Base-by-base conservation (phyloP, 2,888 invertebrate species). In the Acanthosepion pharaonis region DNA sequence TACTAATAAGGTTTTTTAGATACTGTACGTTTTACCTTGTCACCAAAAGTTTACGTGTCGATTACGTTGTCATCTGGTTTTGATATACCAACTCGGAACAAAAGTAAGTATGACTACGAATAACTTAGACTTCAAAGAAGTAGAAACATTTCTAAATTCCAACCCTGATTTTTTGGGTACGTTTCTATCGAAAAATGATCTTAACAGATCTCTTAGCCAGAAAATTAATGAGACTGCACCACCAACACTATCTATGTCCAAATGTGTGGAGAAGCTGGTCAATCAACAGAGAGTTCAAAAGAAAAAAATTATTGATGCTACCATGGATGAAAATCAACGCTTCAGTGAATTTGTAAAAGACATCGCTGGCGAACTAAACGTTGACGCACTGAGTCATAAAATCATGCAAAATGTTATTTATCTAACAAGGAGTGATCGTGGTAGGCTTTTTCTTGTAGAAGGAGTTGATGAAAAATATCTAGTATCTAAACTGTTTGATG, bases 311-410 rank as follows among this genome's bases (percentile, higher is more conserved):
- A 95, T 93, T 95, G 95, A 94, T 93, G 95, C 5, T 55, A 93
- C 64, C 33, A 92, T 91, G 28, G 48, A 48, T 28, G 94, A 94
- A 33, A 93, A 94, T 33, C 55, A 28, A 93, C 78, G 28, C 51
- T 51, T 48, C 97, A 99, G 99, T 99, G 99, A 99, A 98, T 98
- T 99, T 96, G 99, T 99, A 97, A 98, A 99, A 95, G 99, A 99
- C 97, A 99, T 99, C 95, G 99, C 99, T 95, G 99, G 99, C 97
- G 99, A 99, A 97, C 97, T 99, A 97, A 99, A 99, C 97, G 99
- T 99, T 96, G 98, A 99, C 97, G 98, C 98, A n/a, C 98, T 99
- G 94, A 99, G 99, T 97, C 99, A 99, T 97, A 99, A 99, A 98
- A 99, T 99, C 97, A 98, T 99, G 95, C 99, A 98, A 95, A 99